Base-by-base conservation (phyloP, 2,797 vertebrate species). In the Corythornis leucogaster region DNA sequence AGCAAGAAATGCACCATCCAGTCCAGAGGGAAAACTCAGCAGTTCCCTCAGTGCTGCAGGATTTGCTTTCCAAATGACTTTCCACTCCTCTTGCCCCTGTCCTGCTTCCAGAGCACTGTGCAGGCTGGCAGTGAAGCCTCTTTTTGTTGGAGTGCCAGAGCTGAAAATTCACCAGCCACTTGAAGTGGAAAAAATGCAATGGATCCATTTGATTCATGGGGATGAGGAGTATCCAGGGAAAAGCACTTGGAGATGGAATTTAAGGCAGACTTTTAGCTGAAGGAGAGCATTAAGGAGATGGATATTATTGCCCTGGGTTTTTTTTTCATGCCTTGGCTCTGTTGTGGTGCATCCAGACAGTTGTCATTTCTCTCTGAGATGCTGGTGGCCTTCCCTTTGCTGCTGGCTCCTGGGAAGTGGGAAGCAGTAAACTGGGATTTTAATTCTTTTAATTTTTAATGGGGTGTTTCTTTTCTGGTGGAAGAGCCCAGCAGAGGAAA, bases 101-200 rank as follows among this genome's bases (percentile, higher is more conserved):
- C 64, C 21, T 1, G 3, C 19, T 67, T 66, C 78, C 70, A 43
- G 63, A 67, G 87, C 84, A n/a, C 78, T 43, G 69, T 4, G 59
- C 53, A 2, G 7, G 75, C 89, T 92, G 89, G 87, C 83, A 85
- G 20, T 6, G 18, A 50, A 58, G 71, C 24, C 50, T 77, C 57
- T 70, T 90, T 78, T 78, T 86, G 89, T 51, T 35, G 82, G 33
- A 54, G 77, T 76, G 90, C 91, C 93, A 83, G 48, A 94, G 74
- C 3, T 87, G 95, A 91, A 69, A 38, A 38, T 88, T 90, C 91
- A 43, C 54, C 57, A 80, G 76, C 3, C 1, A 68, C 80, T 78
- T 79, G 6, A 78, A 91, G 87, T 78, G 93, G 94, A 66, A 81
- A 79, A 93, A 55, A 45, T 69, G 80, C 75, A 78, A 54, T 21